Conservation (phyloP, 2,888 invertebrate species). For the Eupithecia insigniata region DNA sequence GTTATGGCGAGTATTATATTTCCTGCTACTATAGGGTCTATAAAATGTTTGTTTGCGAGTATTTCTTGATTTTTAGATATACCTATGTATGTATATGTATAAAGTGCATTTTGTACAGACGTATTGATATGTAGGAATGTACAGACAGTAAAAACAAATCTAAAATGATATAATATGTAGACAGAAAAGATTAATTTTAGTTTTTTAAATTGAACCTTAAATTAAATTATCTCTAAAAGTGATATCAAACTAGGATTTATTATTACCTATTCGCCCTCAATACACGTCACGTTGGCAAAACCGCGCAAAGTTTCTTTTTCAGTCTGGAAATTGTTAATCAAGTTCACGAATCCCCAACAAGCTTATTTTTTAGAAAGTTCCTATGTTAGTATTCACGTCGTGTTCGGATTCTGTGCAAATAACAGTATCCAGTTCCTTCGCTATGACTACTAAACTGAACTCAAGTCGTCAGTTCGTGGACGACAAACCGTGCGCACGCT, state of each 20-base stretch:
- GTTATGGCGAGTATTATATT: constrained; percentile 8
- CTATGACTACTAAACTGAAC: not conserved
- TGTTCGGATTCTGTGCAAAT: not conserved
- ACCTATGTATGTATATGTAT: not conserved
- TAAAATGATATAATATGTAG: not conserved
- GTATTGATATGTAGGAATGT: not conserved
- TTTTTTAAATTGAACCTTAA: not conserved
- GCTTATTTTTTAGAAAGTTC: not conserved
- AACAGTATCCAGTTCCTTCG: not conserved
- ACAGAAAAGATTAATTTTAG: no score
- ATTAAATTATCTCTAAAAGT: not conserved
- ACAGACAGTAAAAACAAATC: not conserved
- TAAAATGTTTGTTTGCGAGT: not conserved
- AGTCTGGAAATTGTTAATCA: not conserved
- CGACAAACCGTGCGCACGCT: no score
- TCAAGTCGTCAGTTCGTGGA: no score
- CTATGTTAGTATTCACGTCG: constrained; percentile 5
- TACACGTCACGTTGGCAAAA: not conserved
- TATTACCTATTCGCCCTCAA: not conserved
- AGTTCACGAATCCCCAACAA: constrained; percentile 2
- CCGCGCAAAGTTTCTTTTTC: not conserved
- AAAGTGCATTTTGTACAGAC: no score
- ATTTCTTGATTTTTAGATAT: not conserved
- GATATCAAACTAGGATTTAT: not conserved
- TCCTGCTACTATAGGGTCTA: not conserved